Conservation (phyloP, 2,113 vertebrate species). For the Xiphophorus maculatus region DNA sequence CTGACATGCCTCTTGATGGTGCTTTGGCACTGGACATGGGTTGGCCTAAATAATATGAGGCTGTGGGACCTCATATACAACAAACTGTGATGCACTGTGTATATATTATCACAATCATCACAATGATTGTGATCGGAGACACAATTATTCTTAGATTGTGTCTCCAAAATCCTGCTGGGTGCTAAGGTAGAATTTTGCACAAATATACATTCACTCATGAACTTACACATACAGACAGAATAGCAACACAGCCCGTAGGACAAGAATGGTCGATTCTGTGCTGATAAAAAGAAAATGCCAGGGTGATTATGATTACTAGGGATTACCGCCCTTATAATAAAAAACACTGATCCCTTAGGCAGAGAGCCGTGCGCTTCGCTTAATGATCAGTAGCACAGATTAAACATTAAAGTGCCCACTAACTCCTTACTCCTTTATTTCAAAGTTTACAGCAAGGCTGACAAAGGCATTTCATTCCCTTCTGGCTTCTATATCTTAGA, state of each 20-base stretch:
- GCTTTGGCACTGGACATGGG: constrained; percentile 16
- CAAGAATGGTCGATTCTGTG: constrained; percentile 48
- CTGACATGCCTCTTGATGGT: background rate
- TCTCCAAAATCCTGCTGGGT: constrained; percentile 14
- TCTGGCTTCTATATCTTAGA: constrained; percentile 18
- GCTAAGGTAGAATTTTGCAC: background rate
- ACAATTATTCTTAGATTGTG: constrained; percentile 15
- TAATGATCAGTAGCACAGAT: constrained; percentile 70
- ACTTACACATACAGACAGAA: constrained; percentile 21
- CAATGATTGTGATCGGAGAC: too few relatives aligned
- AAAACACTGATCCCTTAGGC: constrained; percentile 48
- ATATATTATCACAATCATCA: constrained; percentile 2
- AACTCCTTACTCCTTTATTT: constrained; percentile 47
- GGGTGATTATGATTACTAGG: constrained; percentile 65
- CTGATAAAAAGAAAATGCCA: constrained; percentile 59
- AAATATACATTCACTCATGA: background rate
- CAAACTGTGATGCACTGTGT: constrained; percentile 11
- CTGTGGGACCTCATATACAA: background rate
- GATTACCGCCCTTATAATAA: constrained; percentile 54
- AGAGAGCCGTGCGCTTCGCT: constrained; percentile 30
- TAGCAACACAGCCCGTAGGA: constrained; percentile 43
- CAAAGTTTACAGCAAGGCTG: constrained; percentile 41
- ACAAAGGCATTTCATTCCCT: constrained; percentile 18
- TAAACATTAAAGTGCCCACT: constrained; percentile 56
- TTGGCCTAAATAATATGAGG: background rate